These are phyloP conservation scores for Muscidifurax raptorellus DNA, from an alignment of 1,140 invertebrate species.

Conservation along the genomic window DNA sequence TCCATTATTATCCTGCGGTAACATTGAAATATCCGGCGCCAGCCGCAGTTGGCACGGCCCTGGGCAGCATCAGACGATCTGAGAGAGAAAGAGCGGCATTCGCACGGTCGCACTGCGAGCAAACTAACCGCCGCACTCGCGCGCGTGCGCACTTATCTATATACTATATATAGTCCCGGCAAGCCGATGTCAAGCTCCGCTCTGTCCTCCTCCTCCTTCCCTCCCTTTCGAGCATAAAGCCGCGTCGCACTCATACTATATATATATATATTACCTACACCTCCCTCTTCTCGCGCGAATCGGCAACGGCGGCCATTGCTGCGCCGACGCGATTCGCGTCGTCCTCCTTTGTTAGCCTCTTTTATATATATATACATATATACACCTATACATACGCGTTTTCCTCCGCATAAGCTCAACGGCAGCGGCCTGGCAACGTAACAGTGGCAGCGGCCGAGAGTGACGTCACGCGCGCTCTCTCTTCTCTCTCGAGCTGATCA, in stretches of 20 bases:
- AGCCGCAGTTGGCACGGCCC: not conserved
- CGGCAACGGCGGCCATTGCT: slow-evolving; percentile 29
- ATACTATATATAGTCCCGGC: not conserved
- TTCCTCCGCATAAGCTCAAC: slow-evolving; percentile 43
- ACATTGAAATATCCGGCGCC: too few relatives aligned
- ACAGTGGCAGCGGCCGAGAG: slow-evolving; percentile 23
- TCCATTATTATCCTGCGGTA: too few relatives aligned
- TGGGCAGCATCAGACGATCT: not conserved
- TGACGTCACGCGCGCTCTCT: slow-evolving; percentile 42
- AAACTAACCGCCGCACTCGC: not conserved
- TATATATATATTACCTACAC: not conserved
- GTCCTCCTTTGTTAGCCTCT: slow-evolving; percentile 52
- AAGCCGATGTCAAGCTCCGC: slow-evolving; percentile 8
- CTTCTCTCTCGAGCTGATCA: not conserved
- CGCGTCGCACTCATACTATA: not conserved
- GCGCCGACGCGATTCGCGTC: slow-evolving; percentile 50
- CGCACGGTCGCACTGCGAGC: not conserved
- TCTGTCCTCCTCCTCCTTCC: not conserved
- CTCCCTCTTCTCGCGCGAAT: not conserved
- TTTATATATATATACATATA: not conserved
- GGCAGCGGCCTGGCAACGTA: slow-evolving; percentile 7
- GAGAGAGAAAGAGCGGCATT: not conserved
- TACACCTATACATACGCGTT: not conserved
- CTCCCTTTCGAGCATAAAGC: too few relatives aligned
- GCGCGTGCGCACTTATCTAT: not conserved